A percentile compares a stretch with the other conserved stretches of the same genome.
Evolutionary conservation across 2,113 vertebrate genomes (phyloP).

Genomic region (Psophia crepitans): DNA sequence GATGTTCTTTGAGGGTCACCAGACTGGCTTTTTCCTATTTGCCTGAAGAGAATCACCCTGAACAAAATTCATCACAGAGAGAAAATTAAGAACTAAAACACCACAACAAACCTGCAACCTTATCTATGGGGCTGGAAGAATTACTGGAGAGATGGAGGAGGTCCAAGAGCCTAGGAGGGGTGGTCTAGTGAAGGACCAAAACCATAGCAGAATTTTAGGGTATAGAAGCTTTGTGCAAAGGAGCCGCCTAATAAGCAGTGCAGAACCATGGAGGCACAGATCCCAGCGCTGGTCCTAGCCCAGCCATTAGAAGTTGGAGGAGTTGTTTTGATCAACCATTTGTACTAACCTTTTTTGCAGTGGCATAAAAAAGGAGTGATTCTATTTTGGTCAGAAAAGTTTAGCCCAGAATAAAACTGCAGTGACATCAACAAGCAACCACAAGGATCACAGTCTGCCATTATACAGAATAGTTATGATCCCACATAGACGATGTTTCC

Average conservation of each 20-base stretch:
- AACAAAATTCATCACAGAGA: neutral
- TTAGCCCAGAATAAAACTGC: neutral
- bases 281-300: accelerated
- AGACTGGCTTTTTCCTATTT: neutral
- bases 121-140: neutral
- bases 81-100: neutral
- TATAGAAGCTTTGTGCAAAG: neutral
- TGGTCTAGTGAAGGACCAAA: neutral
- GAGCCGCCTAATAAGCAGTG: neutral
- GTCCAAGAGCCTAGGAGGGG: neutral
- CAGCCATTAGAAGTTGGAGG: neutral
- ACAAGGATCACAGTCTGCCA: neutral
- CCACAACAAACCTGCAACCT: neutral
- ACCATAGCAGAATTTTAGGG: neutral
- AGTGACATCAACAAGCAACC: neutral
- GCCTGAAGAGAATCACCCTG: accelerated
- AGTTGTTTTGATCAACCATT: neutral
- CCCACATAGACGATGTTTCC: neutral
- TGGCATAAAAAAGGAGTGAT: neutral
- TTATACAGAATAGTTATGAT: neutral
- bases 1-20: neutral
- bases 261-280: neutral
- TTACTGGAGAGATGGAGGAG: neutral
- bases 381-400: neutral
- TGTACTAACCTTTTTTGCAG: neutral